These are phyloP conservation scores for Cheilosia grossa DNA, from an alignment of 2,888 invertebrate genomes.

Conservation along the genomic window DNA sequence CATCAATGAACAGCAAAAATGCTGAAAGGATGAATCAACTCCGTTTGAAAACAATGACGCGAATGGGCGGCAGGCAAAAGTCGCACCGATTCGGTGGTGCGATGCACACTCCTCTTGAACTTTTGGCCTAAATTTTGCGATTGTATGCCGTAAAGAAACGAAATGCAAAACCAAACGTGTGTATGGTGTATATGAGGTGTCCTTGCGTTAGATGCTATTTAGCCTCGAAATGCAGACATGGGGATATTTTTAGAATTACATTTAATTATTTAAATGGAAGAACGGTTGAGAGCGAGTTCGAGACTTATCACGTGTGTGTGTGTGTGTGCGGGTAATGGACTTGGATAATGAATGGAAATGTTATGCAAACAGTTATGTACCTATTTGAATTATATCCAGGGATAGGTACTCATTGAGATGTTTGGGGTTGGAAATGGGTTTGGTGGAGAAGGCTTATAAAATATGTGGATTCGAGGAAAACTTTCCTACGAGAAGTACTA, in stretches of 20 bases:
- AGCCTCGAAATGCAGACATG: constrained; percentile 25
- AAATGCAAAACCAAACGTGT: not conserved
- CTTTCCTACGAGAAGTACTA: no score
- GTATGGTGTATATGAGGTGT: not conserved
- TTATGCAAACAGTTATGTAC: no score
- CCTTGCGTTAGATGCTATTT: constrained; percentile 12
- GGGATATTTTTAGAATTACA: constrained; percentile 34
- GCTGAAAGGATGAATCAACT: constrained; percentile 23
- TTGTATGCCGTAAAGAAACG: constrained; percentile 1
- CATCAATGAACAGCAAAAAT: constrained; percentile 45
- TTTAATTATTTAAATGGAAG: constrained; percentile 53
- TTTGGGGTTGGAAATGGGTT: no score
- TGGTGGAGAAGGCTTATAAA: no score
- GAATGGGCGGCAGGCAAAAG: constrained; percentile 42
- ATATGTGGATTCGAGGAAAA: no score
- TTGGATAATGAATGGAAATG: no score
- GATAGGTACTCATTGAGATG: no score
- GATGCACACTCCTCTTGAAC: constrained; percentile 54
- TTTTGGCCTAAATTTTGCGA: constrained; percentile 56
- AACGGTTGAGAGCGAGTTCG: not conserved
- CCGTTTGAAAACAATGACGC: constrained; percentile 46
- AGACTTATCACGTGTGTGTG: no score
- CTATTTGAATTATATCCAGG: no score
- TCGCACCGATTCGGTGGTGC: constrained; percentile 16
- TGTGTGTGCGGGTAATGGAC: no score